These are phyloP conservation scores for Hypomecis punctinalis DNA, from an alignment of 2,888 invertebrate species.

Conservation along the genomic window DNA sequence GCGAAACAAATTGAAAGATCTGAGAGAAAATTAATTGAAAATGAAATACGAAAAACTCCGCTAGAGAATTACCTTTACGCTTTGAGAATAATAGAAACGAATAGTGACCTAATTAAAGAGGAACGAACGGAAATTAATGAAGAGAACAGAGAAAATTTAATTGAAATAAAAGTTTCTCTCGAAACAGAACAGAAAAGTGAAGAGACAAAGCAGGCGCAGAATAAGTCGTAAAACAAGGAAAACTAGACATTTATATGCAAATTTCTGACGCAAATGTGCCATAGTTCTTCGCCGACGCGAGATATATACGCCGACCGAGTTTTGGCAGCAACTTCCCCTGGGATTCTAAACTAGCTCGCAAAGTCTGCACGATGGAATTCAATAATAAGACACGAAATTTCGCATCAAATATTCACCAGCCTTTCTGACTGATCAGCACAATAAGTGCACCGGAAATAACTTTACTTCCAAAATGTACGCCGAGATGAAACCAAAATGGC, in stretches of 20 bases:
- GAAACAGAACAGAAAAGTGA: constrained; percentile 6
- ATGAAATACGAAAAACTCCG: constrained; percentile 3
- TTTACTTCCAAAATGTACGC: constrained; percentile 7
- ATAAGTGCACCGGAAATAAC: constrained; percentile 9
- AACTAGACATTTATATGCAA: constrained; percentile 51
- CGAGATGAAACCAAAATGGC: constrained; percentile 4
- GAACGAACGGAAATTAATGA: constrained; percentile 7
- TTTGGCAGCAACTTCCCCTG: constrained; percentile 9
- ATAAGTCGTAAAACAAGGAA: constrained; percentile 29
- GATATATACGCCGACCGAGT: constrained; percentile 37
- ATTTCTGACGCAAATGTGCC: constrained; percentile 42
- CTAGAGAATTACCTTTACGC: not conserved
- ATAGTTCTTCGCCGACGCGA: constrained; percentile 34
- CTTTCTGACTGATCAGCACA: not conserved
- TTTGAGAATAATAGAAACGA: constrained; percentile 9
- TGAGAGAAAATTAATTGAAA: constrained; percentile 14
- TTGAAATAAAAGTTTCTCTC: constrained; percentile 2
- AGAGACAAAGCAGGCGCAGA: constrained; percentile 31
- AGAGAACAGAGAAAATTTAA: not conserved
- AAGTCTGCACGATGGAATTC: constrained; percentile 5
- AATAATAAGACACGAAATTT: not conserved
- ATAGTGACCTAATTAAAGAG: constrained; percentile 6
- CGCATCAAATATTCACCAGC: constrained; percentile 1
- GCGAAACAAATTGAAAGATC: constrained; percentile 5
- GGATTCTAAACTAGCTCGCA: constrained; percentile 20